Percentiles rank a stretch among this genome's conserved stretches.
These are phyloP conservation scores for Leucoraja erinaceus DNA, from an alignment of 2,113 vertebrate species.

Conservation along the genomic window DNA sequence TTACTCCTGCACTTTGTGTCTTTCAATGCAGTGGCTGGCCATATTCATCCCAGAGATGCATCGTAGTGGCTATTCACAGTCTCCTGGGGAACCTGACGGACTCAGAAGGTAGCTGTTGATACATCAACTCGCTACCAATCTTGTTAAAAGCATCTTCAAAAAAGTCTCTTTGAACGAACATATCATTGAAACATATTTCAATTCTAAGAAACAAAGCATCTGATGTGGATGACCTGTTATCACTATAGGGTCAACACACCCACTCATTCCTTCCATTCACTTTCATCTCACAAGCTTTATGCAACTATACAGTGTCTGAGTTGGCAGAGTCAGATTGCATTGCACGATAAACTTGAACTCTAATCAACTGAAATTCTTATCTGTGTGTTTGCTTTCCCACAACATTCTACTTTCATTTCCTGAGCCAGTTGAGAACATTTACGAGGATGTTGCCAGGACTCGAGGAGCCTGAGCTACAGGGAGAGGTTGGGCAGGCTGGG, in stretches of 20 bases:
- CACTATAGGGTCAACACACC: not conserved
- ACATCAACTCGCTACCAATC: too few species aligned
- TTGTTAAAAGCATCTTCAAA: not conserved
- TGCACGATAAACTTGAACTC: not conserved
- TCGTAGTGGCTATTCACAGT: too few species aligned
- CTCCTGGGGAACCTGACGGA: too few species aligned
- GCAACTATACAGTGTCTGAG: not conserved
- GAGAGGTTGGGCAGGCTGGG: too few species aligned
- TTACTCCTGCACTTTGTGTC: too few species aligned
- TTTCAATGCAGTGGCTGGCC: too few species aligned
- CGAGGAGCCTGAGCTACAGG: too few species aligned
- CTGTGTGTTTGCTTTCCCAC: not conserved
- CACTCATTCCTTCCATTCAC: slow-evolving; percentile 20
- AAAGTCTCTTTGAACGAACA: slow-evolving; percentile 2
- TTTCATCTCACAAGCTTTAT: slow-evolving; percentile 20
- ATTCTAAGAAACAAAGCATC: slow-evolving; percentile 29
- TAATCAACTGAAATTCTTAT: not conserved
- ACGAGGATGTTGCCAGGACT: too few species aligned
- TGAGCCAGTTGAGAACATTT: too few species aligned
- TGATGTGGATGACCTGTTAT: not conserved
- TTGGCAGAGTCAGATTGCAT: not conserved
- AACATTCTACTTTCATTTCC: not conserved
- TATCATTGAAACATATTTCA: not conserved
- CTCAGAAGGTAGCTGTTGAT: too few species aligned
- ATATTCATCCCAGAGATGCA: too few species aligned